Percentiles rank a stretch among this genome's conserved stretches.
These are phyloP conservation scores for Leptodactylus fuscus DNA, from an alignment of 2,113 vertebrate genomes.

Conservation along the genomic window DNA sequence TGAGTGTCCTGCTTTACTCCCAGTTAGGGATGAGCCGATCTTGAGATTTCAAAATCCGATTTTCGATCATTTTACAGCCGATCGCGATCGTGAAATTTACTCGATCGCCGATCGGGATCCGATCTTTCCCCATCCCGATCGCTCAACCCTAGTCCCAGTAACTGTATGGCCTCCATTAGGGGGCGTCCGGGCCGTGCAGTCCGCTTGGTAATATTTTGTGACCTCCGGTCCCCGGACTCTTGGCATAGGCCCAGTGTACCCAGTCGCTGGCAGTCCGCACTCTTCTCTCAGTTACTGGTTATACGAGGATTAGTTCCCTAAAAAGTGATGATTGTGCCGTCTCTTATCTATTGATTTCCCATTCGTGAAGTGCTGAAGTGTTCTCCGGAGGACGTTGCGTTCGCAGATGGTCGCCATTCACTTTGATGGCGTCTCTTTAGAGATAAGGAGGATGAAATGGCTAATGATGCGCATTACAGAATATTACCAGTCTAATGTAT, in stretches of 20 bases:
- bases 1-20: constrained; percentile 58
- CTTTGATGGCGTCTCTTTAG: constrained; percentile 2
- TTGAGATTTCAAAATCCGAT: no score
- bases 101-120: no score
- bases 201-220: no score
- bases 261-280: background rate
- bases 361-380: background rate
- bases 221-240: background rate
- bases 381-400: background rate
- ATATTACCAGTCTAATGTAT: background rate
- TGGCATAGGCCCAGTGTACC: background rate
- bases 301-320: background rate
- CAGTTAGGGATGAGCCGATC: no score
- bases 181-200: background rate
- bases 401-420: background rate
- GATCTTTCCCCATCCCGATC: no score
- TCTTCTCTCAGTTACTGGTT: background rate
- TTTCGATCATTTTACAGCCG: no score
- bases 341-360: background rate
- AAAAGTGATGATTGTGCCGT: background rate
- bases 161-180: background rate
- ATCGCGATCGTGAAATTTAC: no score
- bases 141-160: no score
- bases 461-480: background rate
- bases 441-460: constrained; percentile 9